Conservation (phyloP, 2,797 vertebrate genomes). For the Helarctos malayanus region DNA sequence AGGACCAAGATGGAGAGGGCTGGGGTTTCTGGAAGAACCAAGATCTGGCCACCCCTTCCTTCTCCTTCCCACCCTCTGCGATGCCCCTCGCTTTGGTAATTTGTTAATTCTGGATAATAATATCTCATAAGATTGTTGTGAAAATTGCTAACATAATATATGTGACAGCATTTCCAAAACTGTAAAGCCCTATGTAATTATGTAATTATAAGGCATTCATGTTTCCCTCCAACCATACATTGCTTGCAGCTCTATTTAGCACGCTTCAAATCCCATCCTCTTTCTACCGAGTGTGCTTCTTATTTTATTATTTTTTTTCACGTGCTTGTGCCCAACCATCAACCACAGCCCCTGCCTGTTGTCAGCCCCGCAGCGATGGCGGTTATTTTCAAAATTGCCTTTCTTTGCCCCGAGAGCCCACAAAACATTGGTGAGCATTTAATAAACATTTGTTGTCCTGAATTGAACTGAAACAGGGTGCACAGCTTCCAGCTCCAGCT, state of each 20-base stretch:
- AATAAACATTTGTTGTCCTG: neutral
- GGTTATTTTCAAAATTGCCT: neutral
- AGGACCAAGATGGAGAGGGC: rapidly evolving
- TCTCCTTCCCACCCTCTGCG: rapidly evolving
- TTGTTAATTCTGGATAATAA: neutral
- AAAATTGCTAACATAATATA: neutral
- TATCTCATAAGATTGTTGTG: neutral
- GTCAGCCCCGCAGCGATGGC: rapidly evolving
- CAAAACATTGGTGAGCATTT: neutral
- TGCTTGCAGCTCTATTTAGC: neutral
- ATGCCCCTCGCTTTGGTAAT: neutral
- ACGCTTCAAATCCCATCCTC: no score
- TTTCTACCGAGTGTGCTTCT: neutral
- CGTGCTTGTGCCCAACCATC: rapidly evolving
- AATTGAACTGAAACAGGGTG: rapidly evolving
- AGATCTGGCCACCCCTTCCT: neutral
- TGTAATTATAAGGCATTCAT: neutral
- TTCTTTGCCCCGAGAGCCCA: neutral
- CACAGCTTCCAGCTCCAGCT: no score
- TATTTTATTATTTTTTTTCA: neutral
- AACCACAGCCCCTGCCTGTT: rapidly evolving
- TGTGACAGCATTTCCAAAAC: neutral
- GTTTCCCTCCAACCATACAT: no score
- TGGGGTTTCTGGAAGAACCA: rapidly evolving
- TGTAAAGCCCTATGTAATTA: neutral